These are phyloP conservation scores for Eclectus roratus DNA, from an alignment of 2,113 vertebrate species.

Conservation along the genomic window DNA sequence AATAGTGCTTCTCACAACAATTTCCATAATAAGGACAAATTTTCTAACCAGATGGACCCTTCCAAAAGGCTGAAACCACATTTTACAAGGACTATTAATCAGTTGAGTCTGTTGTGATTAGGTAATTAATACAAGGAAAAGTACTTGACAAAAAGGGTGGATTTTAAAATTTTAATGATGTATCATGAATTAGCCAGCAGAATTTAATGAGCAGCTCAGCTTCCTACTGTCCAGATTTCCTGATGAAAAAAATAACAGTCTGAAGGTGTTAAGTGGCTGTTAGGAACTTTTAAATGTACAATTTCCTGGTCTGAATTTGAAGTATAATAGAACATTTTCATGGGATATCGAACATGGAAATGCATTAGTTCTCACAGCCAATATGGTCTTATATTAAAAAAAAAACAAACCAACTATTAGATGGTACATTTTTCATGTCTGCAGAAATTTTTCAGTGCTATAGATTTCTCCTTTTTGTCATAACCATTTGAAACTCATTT, in stretches of 20 bases:
- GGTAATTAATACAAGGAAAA: conserved; percentile 70
- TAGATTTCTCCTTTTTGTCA: neutral
- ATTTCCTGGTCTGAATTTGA: conserved; percentile 20
- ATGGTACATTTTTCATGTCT: neutral
- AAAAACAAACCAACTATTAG: neutral
- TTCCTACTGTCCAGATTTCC: conserved; percentile 26
- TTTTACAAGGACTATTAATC: conserved; percentile 57
- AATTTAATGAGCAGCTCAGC: conserved; percentile 49
- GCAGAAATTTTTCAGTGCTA: neutral
- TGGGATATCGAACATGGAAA: neutral
- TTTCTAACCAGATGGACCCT: conserved; percentile 31
- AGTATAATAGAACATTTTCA: neutral
- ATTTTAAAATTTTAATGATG: conserved; percentile 68
- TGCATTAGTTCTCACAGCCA: neutral
- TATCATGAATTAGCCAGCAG: conserved; percentile 45
- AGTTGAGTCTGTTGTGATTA: conserved; percentile 53
- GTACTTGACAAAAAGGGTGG: conserved; percentile 47
- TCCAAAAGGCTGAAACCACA: conserved; percentile 28
- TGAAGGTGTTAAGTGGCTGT: neutral
- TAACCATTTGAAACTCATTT: neutral
- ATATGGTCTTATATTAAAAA: neutral
- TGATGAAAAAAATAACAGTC: neutral
- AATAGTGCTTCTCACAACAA: neutral
- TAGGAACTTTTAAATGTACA: neutral
- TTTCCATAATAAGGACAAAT: neutral